These are phyloP conservation scores for Argentina silus DNA, from an alignment of 2,797 vertebrate genomes.

Conservation along the genomic window DNA sequence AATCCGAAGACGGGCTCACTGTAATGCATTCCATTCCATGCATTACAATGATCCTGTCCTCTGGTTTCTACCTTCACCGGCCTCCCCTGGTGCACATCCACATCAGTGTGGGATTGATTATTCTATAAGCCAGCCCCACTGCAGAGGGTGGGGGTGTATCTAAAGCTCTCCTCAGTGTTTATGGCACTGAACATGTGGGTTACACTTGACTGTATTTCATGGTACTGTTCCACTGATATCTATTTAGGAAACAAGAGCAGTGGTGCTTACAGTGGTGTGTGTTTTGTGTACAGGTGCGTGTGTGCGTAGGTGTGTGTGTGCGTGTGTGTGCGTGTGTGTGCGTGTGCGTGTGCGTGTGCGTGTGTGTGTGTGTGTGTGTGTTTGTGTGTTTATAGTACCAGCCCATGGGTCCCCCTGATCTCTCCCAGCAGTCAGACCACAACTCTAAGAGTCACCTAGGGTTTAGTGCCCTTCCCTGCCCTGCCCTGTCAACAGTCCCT, in stretches of 20 bases:
- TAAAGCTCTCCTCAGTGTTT: no score
- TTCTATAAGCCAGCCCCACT: no score
- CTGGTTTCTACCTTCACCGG: not conserved
- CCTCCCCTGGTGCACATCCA: not conserved
- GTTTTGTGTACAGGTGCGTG: no score
- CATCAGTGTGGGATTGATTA: no score
- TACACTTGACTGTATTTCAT: no score
- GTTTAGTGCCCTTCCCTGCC: not conserved
- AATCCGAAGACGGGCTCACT: not conserved
- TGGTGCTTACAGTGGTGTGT: not conserved
- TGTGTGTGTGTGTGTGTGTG: conserved; percentile 10
- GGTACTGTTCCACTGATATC: no score
- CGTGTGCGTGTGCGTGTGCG: not conserved
- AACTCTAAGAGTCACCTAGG: not conserved
- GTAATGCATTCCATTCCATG: not conserved
- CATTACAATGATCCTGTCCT: no score
- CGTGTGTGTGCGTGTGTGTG: not conserved
- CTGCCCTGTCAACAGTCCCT: not conserved
- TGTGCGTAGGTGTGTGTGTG: no score
- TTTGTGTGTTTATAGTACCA: not conserved
- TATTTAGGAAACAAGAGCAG: not conserved
- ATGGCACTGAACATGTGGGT: no score
- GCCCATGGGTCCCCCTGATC: not conserved
- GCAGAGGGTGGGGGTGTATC: no score
- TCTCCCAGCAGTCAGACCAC: not conserved